Evolutionary conservation across 2,797 vertebrate genomes (phyloP), one percentile per base, ranked within the genome.

Genomic region (Adelosebastes latens): DNA sequence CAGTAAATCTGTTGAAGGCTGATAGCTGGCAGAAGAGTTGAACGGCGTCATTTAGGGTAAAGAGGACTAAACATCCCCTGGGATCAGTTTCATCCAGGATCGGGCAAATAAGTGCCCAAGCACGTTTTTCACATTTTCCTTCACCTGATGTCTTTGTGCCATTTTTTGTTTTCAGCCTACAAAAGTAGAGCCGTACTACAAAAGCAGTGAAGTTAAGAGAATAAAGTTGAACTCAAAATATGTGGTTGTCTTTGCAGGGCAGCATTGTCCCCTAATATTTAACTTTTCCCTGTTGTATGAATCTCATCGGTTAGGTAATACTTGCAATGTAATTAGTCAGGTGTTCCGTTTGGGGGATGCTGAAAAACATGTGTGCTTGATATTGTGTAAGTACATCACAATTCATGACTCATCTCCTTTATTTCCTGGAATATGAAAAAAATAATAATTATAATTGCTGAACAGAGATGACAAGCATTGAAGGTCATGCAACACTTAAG

Each of bases 361-460:
- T 12, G 42, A 79, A 80, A 66, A 88, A 76, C 79, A 87, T 52
- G 67, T 87, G 73, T 27, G 67, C 66, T 75, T 69, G 34, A 81
- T 76, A 68, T 81, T 86, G 70, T 86, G 81, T 89, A 69, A 88
- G 73, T 22, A 62, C 67, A 81, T 87, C 63, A n/a, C 67, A 64
- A 80, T 88, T 76, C 31, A 52, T 88, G 86, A 90, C 81, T 90
- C 84, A 88, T 83, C 72, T 68, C 62, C 72, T 77, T 82, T 59
- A 82, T 87, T 91, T 88, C 80, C 77, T 60, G 80, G 80, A 89
- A 90, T 70, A 82, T 66, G 5, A 69, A 75, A 68, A 61, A 53
- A 64, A 72, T 7, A 49, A 49, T 49, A 49, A 49, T 49, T 18
- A 20, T 39, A 83, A 80, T 77, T 60, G 74, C 39, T 42, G 56